These are phyloP conservation scores for Eilema sororculum DNA, from an alignment of 2,888 invertebrate species.

Conservation along the genomic window DNA sequence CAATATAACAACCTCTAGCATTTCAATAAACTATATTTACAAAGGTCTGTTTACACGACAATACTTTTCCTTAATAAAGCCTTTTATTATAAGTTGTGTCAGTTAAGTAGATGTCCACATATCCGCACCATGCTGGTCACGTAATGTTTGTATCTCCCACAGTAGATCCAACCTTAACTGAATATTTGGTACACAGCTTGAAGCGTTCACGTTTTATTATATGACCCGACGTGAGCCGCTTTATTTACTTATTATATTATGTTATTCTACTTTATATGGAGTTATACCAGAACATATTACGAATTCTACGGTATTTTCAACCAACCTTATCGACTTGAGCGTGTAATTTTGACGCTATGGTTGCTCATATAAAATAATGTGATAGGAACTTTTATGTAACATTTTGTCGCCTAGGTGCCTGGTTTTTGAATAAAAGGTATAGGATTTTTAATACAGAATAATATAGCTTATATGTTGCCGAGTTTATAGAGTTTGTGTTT, in stretches of 20 bases:
- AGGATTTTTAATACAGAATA: slow-evolving; percentile 9
- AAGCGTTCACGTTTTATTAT: slow-evolving; percentile 73
- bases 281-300: slow-evolving; percentile 44
- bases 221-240: slow-evolving; percentile 65
- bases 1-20: neutral
- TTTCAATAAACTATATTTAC: slow-evolving; percentile 17
- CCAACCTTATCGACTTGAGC: slow-evolving; percentile 36
- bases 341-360: slow-evolving; percentile 45
- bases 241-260: slow-evolving; percentile 67
- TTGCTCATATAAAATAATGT: slow-evolving; percentile 39
- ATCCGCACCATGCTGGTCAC: slow-evolving; percentile 63
- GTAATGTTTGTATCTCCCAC: slow-evolving; percentile 63
- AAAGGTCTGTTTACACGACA: slow-evolving; percentile 27
- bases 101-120: slow-evolving; percentile 59
- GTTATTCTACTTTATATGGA: slow-evolving; percentile 47
- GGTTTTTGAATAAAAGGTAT: slow-evolving; percentile 17
- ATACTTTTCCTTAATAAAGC: slow-evolving; percentile 47
- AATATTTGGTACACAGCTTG: slow-evolving; percentile 74
- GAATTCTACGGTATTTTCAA: slow-evolving; percentile 25
- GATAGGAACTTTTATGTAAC: slow-evolving; percentile 27
- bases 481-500: slow-evolving; percentile 10
- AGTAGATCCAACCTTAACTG: slow-evolving; percentile 69
- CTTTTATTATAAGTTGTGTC: slow-evolving; percentile 55
- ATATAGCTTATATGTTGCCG: slow-evolving; percentile 6
- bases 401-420: slow-evolving; percentile 29